Base-by-base conservation (phyloP, 2,888 invertebrate species). In the Stenotaenia linearis region DNA sequence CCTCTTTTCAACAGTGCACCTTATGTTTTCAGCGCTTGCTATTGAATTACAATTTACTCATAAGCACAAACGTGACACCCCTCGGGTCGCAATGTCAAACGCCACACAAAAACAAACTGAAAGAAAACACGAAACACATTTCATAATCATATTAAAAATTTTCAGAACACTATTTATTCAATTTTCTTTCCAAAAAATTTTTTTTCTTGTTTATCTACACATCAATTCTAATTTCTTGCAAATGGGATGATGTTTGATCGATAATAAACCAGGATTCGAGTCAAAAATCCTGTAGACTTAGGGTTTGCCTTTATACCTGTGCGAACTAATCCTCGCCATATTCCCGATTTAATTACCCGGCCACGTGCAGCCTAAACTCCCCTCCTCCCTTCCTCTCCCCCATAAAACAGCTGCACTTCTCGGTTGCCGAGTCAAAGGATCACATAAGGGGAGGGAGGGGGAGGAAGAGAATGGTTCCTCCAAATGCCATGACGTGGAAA, bases 401-500 rank as follows among this genome's bases (percentile, higher is more conserved):
- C 69, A 69, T 69, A 69, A 69, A 23, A 69, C 69, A 69, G 69
- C 69, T 69, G 69, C 69, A 69, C 69, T 15, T 69, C 69, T 69
- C 69, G 25, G 69, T 69, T 28, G 25, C 69, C 69, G 69, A 69
- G 69, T 69, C 69, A 69, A 69, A 69, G 69, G 69, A 69, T 69
- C 69, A 69, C 69, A 28, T n/a, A 28, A 69, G 69, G 69, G 69
- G 69, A 69, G 69, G 69, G 25, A 69, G 69, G 69, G 69, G 69
- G 69, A 69, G 69, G 69, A 69, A 69, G 69, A 69, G 69, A 69
- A 69, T 69, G 69, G 69, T 69, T 69, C 69, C 69, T 69, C 69
- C 69, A 69, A 69, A 69, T 69, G 69, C 69, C 69, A 28, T 69
- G 69, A 69, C 69, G 69, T 69, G 69, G 69, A 69, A 69, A 69